These are phyloP conservation scores for Cynodonichthys magdalenae DNA, from an alignment of 2,797 vertebrate genomes.

Conservation along the genomic window DNA sequence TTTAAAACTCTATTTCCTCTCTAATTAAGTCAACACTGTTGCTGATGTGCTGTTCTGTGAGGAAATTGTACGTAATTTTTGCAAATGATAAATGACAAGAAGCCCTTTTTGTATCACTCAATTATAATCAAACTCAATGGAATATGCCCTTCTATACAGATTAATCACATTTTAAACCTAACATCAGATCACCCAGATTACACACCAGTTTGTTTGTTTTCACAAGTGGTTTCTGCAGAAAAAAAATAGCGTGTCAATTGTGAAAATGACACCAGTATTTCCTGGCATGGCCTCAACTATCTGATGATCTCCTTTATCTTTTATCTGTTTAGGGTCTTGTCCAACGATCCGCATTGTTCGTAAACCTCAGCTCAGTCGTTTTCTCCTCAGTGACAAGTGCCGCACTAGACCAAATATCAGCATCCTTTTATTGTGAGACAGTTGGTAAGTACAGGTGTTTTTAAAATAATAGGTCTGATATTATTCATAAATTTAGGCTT, in stretches of 20 bases:
- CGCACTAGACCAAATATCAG: not conserved
- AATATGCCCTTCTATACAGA: no score
- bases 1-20: no score
- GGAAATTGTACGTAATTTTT: no score
- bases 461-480: not conserved
- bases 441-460: not conserved
- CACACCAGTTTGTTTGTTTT: not conserved
- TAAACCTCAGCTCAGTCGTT: not conserved
- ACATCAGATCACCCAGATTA: not conserved
- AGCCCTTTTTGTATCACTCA: not conserved
- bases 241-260: not conserved
- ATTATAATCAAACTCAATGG: not conserved
- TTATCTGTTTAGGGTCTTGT: not conserved
- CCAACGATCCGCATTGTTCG: not conserved
- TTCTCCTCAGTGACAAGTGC: not conserved
- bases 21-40: no score
- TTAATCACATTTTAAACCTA: not conserved
- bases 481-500: not conserved
- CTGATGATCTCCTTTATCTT: not conserved
- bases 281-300: not conserved
- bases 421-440: not conserved
- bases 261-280: not conserved
- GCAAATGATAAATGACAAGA: no score
- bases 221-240: not conserved
- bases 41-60: no score